phyloP scores from a whole-genome alignment of 2,888 invertebrate species.

The Drosophila barbarae region DNA sequence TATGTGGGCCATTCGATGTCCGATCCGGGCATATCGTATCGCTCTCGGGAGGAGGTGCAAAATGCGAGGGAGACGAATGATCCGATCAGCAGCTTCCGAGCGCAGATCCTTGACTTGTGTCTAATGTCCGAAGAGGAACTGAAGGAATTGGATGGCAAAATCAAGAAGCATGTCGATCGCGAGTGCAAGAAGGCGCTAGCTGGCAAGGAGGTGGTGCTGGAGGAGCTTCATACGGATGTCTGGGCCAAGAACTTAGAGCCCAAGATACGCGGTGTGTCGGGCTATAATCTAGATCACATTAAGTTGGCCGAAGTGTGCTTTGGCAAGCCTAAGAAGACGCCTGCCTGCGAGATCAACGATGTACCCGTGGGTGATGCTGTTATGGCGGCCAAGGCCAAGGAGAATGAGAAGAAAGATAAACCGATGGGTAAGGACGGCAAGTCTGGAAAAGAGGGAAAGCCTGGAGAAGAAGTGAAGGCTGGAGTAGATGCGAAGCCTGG shows the following conservation, averaged over 20 bases:
- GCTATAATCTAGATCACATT: constrained; percentile 42
- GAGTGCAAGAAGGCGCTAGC: constrained; percentile 86
- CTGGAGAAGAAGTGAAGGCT: background rate
- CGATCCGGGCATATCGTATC: constrained; percentile 97
- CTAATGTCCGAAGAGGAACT: constrained; percentile 83
- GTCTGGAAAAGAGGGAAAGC: background rate
- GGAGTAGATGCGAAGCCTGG: background rate
- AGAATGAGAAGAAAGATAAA: background rate
- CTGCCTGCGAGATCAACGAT: constrained; percentile 41
- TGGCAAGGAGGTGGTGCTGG: constrained; percentile 87
- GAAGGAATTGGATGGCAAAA: constrained; percentile 39
- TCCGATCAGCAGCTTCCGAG: constrained; percentile 96
- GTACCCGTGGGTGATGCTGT: constrained; percentile 9
- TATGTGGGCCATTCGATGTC: constrained; percentile 99
- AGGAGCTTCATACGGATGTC: constrained; percentile 89
- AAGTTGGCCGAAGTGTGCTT: constrained; percentile 52
- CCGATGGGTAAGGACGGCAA: constrained; percentile 6
- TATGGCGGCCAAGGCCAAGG: constrained; percentile 1
- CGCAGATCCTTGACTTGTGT: constrained; percentile 84
- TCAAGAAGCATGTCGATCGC: constrained; percentile 89
- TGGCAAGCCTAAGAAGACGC: constrained; percentile 53
- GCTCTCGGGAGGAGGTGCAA: constrained; percentile 95
- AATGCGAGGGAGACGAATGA: constrained; percentile 95
- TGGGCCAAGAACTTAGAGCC: constrained; percentile 84
- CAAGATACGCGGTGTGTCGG: constrained; percentile 82